Evolutionary conservation across 1,140 invertebrate genomes (phyloP).

Genomic region (Choristoneura fumiferana): DNA sequence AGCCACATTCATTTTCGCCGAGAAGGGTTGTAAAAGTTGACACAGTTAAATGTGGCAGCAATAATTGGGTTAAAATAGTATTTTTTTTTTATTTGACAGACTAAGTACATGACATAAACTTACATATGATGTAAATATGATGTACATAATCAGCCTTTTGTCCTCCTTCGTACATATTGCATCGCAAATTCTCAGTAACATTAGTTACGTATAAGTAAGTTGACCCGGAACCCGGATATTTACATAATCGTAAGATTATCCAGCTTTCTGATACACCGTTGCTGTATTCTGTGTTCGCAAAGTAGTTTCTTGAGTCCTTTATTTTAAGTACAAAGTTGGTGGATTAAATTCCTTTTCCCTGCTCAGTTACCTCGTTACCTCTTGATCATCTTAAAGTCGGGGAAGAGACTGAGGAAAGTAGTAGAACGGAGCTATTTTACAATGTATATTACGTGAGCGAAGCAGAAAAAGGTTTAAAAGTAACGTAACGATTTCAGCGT

Average conservation of each 20-base stretch:
- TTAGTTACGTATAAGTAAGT: neutral
- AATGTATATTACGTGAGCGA: neutral
- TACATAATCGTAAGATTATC: constrained; percentile 34
- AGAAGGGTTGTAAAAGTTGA: too few species aligned
- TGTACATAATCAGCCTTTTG: too few species aligned
- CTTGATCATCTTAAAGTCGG: constrained; percentile 12
- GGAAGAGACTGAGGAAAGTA: neutral
- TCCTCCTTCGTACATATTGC: too few species aligned
- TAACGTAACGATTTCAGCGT: neutral
- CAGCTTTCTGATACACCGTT: neutral
- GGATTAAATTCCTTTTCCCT: constrained; percentile 13
- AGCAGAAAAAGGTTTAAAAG: constrained; percentile 6
- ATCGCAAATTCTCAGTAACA: too few species aligned
- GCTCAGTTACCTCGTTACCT: constrained; percentile 11
- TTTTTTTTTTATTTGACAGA: too few species aligned
- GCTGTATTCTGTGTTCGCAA: constrained; percentile 1
- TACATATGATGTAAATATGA: too few species aligned
- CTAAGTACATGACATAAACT: too few species aligned
- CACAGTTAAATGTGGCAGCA: too few species aligned
- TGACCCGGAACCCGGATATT: constrained; percentile 31
- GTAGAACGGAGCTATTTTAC: neutral
- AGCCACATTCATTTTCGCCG: too few species aligned
- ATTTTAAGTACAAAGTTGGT: constrained; percentile 15
- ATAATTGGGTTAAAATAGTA: too few species aligned
- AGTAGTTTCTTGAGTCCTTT: constrained; percentile 10